These are phyloP conservation scores for Agriotes lineatus DNA, from an alignment of 2,888 invertebrate genomes.

Conservation along the genomic window DNA sequence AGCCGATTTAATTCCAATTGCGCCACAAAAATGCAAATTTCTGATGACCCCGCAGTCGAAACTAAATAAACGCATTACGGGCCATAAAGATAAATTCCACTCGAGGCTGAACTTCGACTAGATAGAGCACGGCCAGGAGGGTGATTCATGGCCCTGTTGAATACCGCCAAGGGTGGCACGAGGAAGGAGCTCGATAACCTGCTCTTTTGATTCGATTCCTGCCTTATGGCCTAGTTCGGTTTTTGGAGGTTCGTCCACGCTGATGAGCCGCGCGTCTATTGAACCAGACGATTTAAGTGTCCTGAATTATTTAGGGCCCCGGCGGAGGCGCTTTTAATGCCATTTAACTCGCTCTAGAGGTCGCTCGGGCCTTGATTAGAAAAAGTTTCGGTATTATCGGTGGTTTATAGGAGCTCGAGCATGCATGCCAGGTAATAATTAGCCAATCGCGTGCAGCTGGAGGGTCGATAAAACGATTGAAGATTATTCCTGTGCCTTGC, in stretches of 20 bases:
- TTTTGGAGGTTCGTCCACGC: too few species aligned
- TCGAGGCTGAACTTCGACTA: slow-evolving; percentile 15
- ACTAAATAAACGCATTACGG: slow-evolving; percentile 15
- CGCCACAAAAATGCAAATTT: not conserved
- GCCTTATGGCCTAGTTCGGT: too few species aligned
- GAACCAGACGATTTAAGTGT: too few species aligned
- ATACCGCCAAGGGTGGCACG: slow-evolving; percentile 19
- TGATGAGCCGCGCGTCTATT: too few species aligned
- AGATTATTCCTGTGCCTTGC: slow-evolving; percentile 45
- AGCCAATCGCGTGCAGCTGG: slow-evolving; percentile 49
- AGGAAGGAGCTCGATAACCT: slow-evolving; percentile 11
- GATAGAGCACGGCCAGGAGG: slow-evolving; percentile 22
- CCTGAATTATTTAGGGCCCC: slow-evolving; percentile 6
- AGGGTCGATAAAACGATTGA: slow-evolving; percentile 42
- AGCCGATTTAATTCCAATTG: not conserved
- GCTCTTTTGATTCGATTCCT: slow-evolving; percentile 19
- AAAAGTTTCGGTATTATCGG: slow-evolving; percentile 51
- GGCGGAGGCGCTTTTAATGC: slow-evolving; percentile 5
- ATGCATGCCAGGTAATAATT: slow-evolving; percentile 52
- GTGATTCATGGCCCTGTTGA: slow-evolving; percentile 31
- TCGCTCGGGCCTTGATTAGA: slow-evolving; percentile 41
- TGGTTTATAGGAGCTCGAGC: slow-evolving; percentile 46
- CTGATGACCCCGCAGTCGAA: not conserved
- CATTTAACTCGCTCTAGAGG: slow-evolving; percentile 20
- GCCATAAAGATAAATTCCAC: slow-evolving; percentile 22